Percentiles rank a stretch among this genome's conserved stretches.
phyloP scores from a whole-genome alignment of 2,888 invertebrate genomes.

The Sarcophaga variegata region DNA sequence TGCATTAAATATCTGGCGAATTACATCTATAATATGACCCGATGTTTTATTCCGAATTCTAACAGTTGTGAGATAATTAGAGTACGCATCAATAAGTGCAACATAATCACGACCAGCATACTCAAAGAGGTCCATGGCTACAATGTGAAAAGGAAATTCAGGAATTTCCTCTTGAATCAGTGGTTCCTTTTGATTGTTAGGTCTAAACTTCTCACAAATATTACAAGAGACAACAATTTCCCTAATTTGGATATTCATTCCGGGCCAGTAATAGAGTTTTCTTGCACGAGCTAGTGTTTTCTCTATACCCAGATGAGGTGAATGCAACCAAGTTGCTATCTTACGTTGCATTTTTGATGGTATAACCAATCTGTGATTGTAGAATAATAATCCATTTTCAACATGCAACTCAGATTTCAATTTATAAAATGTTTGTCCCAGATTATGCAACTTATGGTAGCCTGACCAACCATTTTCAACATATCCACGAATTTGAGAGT shows the following conservation, averaged over 20 bases:
- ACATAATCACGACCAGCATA: conserved; percentile 56
- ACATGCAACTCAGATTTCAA: conserved; percentile 26
- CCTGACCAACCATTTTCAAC: not conserved
- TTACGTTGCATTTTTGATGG: conserved; percentile 66
- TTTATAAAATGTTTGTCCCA: conserved; percentile 40
- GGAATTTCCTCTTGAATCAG: conserved; percentile 65
- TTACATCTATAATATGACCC: conserved; percentile 43
- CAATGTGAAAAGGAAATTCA: conserved; percentile 67
- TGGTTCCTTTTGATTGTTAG: conserved; percentile 69
- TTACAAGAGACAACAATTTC: conserved; percentile 58
- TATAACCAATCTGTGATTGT: conserved; percentile 31
- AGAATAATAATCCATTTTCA: conserved; percentile 5
- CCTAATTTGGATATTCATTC: conserved; percentile 73
- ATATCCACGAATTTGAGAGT: not conserved
- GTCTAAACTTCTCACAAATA: conserved; percentile 62
- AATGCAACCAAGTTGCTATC: conserved; percentile 73
- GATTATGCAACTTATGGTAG: conserved; percentile 37
- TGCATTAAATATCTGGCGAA: conserved; percentile 61
- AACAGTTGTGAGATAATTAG: too few species aligned
- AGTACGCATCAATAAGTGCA: conserved; percentile 63
- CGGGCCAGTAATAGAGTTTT: conserved; percentile 31
- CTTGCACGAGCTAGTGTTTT: conserved; percentile 74
- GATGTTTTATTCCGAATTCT: conserved; percentile 34
- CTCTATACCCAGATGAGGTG: conserved; percentile 74
- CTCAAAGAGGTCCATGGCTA: conserved; percentile 68